Conservation (phyloP, 2,797 vertebrate species). For the Pseudochirops corinnae region DNA sequence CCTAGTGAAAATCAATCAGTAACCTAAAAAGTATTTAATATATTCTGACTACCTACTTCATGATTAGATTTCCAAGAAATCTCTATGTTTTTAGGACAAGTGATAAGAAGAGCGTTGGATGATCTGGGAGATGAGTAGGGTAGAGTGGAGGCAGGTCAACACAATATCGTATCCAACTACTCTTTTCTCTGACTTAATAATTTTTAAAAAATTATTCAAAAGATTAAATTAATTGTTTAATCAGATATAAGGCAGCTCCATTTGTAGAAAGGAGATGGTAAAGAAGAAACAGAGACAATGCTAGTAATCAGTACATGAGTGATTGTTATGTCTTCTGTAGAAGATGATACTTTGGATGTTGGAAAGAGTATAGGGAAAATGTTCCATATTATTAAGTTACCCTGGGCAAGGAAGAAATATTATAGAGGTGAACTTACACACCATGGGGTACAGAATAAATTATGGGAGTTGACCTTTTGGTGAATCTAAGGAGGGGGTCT, state of each 20-base stretch:
- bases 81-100: background rate
- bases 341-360: background rate
- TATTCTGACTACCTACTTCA: background rate
- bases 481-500: background rate
- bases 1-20: background rate
- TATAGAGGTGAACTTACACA: background rate
- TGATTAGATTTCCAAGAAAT: background rate
- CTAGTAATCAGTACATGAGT: background rate
- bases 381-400: background rate
- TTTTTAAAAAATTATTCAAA: background rate
- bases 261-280: background rate
- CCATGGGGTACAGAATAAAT: background rate
- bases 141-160: background rate
- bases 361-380: background rate
- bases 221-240: background rate
- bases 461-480: background rate
- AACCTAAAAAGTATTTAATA: background rate
- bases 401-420: background rate
- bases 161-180: background rate
- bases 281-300: background rate
- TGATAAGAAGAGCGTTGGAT: background rate
- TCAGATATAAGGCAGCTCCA: background rate
- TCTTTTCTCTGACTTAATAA: background rate
- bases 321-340: background rate
- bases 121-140: background rate